Evolutionary conservation across 2,113 vertebrate species (phyloP).

Genomic region (Thamnaconus septentrionalis): DNA sequence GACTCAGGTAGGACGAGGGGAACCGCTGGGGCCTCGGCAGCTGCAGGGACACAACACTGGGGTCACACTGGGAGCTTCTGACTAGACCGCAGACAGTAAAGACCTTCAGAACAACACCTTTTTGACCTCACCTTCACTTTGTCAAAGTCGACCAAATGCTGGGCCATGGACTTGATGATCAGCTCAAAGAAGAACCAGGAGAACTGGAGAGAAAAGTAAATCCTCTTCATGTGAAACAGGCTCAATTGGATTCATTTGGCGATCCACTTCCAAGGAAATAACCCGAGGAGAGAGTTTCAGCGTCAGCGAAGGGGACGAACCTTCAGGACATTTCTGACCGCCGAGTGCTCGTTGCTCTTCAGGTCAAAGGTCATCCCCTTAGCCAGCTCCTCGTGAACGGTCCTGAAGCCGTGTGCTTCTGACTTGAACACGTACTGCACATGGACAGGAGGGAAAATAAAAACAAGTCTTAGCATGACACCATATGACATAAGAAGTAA

Average conservation of each 20-base stretch:
- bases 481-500: no score
- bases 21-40: conserved; percentile 86
- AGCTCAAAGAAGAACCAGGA: conserved; percentile 98
- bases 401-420: conserved; percentile 84
- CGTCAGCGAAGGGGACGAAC: conserved; percentile 62
- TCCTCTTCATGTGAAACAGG: no score
- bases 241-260: no score
- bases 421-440: conserved; percentile 92
- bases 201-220: conserved; percentile 75
- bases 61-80: not conserved
- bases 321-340: conserved; percentile 89
- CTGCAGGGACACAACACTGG: conserved; percentile 62
- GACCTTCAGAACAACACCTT: not conserved
- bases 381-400: conserved; percentile 90
- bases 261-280: no score
- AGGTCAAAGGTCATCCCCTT: conserved; percentile 90
- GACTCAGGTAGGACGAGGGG: conserved; percentile 86
- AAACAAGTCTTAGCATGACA: not conserved
- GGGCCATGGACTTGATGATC: conserved; percentile 94
- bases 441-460: not conserved
- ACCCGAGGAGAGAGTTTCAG: no score
- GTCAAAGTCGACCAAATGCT: conserved; percentile 86
- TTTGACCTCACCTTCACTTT: conserved; percentile 81
- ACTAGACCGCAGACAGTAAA: not conserved
- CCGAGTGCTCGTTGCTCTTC: conserved; percentile 87